Conservation (phyloP, 2,888 invertebrate genomes). For the Bombylius major region DNA sequence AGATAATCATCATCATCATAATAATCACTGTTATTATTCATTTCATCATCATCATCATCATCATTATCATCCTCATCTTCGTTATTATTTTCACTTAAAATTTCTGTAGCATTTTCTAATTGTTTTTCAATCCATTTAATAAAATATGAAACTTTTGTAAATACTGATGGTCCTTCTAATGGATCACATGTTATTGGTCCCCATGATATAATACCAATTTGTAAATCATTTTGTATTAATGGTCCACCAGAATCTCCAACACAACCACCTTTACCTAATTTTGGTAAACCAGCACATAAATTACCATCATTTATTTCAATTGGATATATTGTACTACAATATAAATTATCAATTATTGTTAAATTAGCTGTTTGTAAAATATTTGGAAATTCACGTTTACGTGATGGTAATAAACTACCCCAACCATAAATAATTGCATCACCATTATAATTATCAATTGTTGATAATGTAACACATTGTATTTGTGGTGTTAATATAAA, state of each 20-base stretch:
- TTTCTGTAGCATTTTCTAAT: background rate
- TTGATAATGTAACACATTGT: constrained; percentile 5
- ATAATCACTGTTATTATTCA: background rate
- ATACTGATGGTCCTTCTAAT: constrained; percentile 25
- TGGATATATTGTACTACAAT: constrained; percentile 7
- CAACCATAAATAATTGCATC: constrained; percentile 10
- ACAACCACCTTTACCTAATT: constrained; percentile 10
- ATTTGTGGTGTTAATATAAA: constrained; percentile 9
- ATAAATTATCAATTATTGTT: constrained; percentile 5
- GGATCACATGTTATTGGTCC: constrained; percentile 27
- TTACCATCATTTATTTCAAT: constrained; percentile 7
- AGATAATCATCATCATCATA: background rate
- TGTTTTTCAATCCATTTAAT: constrained; percentile 19
- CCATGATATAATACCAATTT: constrained; percentile 33
- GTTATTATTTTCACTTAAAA: background rate
- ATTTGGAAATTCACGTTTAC: constrained; percentile 5
- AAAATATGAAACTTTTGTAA: constrained; percentile 27
- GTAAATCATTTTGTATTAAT: constrained; percentile 13
- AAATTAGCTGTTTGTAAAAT: constrained; percentile 8
- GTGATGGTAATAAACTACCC: constrained; percentile 10
- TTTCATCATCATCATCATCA: background rate
- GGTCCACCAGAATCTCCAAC: constrained; percentile 19
- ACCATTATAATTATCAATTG: constrained; percentile 1
- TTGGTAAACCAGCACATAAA: constrained; percentile 12
- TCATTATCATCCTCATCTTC: background rate